Evolutionary conservation across 2,888 invertebrate genomes (phyloP).

Genomic region (Magallana nippona): DNA sequence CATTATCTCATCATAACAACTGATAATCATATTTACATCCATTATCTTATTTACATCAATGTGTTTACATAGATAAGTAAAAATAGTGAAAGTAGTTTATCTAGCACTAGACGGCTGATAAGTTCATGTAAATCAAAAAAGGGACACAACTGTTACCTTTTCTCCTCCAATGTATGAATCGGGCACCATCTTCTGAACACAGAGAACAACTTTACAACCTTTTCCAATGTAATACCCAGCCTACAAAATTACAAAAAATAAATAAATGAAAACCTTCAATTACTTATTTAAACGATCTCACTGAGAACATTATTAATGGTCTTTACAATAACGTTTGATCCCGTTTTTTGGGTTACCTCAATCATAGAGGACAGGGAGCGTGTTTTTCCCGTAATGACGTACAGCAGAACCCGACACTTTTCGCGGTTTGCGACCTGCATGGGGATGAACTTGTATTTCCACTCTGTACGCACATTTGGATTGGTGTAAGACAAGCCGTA

Average conservation of each 20-base stretch:
- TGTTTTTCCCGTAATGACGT: constrained; percentile 89
- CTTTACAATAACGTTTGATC: neutral
- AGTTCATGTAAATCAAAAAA: neutral
- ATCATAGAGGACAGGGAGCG: constrained; percentile 88
- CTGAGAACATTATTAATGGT: neutral
- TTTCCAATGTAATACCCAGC: constrained; percentile 96
- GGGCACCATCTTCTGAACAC: constrained; percentile 90
- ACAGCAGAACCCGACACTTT: constrained; percentile 89
- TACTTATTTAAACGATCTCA: neutral
- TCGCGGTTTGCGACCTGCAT: constrained; percentile 86
- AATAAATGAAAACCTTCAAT: neutral
- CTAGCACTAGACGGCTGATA: neutral
- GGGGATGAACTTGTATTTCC: constrained; percentile 78
- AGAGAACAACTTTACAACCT: constrained; percentile 89
- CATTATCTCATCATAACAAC: neutral
- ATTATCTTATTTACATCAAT: neutral
- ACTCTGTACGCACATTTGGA: constrained; percentile 68
- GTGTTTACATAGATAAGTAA: neutral
- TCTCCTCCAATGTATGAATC: constrained; percentile 83
- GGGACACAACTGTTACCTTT: constrained; percentile 82
- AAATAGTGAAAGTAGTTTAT: neutral
- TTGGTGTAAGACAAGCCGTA: constrained; percentile 71
- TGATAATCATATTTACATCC: neutral
- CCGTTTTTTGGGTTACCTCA: constrained; percentile 79
- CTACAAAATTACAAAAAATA: constrained; percentile 72